Base-by-base conservation (phyloP, 1,140 invertebrate species). In the Drosophila equinoxialis region DNA sequence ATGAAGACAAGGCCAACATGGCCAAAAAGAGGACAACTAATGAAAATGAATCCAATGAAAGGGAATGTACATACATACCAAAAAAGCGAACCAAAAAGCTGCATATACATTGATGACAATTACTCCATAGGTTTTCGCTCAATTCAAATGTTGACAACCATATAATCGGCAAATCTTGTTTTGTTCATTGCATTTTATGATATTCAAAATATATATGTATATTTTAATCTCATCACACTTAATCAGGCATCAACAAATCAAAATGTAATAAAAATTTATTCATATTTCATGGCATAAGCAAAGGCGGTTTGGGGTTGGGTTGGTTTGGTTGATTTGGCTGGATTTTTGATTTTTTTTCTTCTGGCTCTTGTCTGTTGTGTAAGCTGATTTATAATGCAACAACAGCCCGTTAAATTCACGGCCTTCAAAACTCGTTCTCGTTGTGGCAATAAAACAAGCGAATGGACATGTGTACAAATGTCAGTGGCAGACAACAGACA, bases 321-420 rank as follows among this genome's bases (percentile, higher is more conserved):
- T 26, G 45, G 17, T 20, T 23, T 23, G 17, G 45, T 51, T 51
- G 37, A 39, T 20, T 23, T 51, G 17, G 10, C 7, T 17, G 45
- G 3, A 14, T 20, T 20, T 17, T 48, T 30, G 26, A 4, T 41
- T 20, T 37, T 39, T 20, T 20, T 73, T 66, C 61, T 67, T 41
- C n/a, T 59, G 37, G 7, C 11, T 61, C 20, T 60, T 33, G 41
- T 42, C 60, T 55, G 74, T 70, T 70, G 57, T 70, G 60, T 72
- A 71, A 71, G 66, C 76, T 86, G 83, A 87, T 87, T 79, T 87
- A 82, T 82, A 82, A 70, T 79, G 71, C 68, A 57, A 39, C 45
- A 37, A 60, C 60, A 41, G 68, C 59, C 71, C 37, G 63, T 71
- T 64, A 68, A 77, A 69, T 71, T 64, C 65, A 67, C 65, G 64